Base-by-base conservation (phyloP, 1,140 invertebrate genomes). In the Magallana ariakensis region DNA sequence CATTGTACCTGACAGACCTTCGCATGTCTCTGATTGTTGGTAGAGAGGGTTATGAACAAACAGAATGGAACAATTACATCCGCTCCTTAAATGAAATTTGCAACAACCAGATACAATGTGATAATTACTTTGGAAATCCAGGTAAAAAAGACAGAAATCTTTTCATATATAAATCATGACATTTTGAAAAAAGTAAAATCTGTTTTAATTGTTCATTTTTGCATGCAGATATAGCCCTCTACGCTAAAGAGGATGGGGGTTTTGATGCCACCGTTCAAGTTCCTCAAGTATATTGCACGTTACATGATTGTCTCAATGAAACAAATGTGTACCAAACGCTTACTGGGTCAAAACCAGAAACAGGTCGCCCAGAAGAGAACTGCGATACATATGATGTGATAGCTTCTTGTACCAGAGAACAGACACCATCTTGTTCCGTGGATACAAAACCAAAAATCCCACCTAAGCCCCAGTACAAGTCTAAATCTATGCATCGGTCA, bases 61-160 rank as follows among this genome's bases (percentile, higher is more conserved):
- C 22, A 19, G 66, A 70, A 70, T 70, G 66, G 66, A 26, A 26
- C 66, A 70, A 2, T 70, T 70, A 33, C 22, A 33, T 26, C 22
- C 66, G 26, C 10, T 26, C 9, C 22, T 70, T 70, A 70, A 70
- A 22, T 26, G 66, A 70, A 70, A 70, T 70, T 26, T 70, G 66
- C 15, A 26, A 70, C 26, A 70, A 7, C 7, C 66, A 70, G 33
- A 70, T 70, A 70, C 9, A 70, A 9, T 70, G 66, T 13, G 22
- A 70, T 13, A 70, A 13, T 70, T 70, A 70, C 33, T 26, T 70
- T 33, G 66, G 66, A 70, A 70, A 70, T 10, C 66, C 66, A 15
- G 66, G 66, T 70, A 70, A 9, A 70, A 60, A 2, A 33, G 1
- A 33, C 33, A 33, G 33, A 3, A 33, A 33, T 33, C 33, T 4